Evolutionary conservation across 1,140 invertebrate species (phyloP), one percentile per base, ranked within the genome.

Genomic region (Drosophila teissieri): DNA sequence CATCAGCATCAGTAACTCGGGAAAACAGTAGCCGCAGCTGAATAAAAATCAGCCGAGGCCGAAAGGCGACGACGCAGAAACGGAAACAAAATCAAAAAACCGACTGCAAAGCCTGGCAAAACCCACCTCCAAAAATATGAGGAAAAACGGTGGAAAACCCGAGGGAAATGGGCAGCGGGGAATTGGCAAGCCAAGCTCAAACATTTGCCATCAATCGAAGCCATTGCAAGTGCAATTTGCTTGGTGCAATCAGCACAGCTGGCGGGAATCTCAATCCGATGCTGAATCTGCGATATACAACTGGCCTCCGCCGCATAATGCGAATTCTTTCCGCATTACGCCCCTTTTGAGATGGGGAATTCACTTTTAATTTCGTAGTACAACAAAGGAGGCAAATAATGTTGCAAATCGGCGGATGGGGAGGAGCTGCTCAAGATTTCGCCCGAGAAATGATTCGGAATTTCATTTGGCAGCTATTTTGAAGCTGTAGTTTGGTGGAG

Each of bases 141-240:
- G 15, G 40, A 22, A 15, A 24, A 40, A 11, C 15, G 22, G 11
- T 3, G 27, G 4, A 8, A 6, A 22, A 40, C 17, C 17, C 19
- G 15, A 12, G 31, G 31, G 22, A 19, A 44, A 27, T 24, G 48
- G 15, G 14, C 53, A 36, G 31, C 48, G 22, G 54, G 55, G 48
- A 65, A 48, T 69, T 67, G 72, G 61, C 51, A 61, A 52, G 46
- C 69, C 55, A 73, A 73, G 73, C 69, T 45, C 69, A 73, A 63
- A 67, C 40, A 60, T 58, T 77, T 76, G 62, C 73, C 54, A 77
- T 68, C 73, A 76, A 77, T 77, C 63, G 62, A 58, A 77, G 63
- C 44, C 48, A 61, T 48, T 57, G 40, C 72, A 46, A 53, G 67
- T 69, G 69, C 44, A 70, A 70, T 73, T 70, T 70, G 64, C 67